Percentiles rank a stretch among this genome's conserved stretches.
Evolutionary conservation across 1,140 invertebrate species (phyloP).

Genomic region (Megalopta genalis): DNA sequence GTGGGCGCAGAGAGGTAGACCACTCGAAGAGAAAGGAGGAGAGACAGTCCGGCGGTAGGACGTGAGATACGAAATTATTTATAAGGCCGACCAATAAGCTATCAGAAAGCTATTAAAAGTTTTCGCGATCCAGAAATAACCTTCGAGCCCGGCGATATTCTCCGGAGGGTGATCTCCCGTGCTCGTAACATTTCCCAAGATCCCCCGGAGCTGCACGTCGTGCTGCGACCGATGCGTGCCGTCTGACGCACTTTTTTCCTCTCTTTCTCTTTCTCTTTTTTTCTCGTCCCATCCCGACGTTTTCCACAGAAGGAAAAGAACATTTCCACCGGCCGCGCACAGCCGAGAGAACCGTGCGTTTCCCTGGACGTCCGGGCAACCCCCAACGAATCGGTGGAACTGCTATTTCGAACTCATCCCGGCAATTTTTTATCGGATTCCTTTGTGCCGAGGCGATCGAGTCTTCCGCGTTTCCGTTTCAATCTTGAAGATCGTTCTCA

Average conservation of each 20-base stretch:
- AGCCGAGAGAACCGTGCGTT: neutral
- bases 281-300: no score
- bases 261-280: neutral
- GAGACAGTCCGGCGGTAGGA: slow-evolving; percentile 31
- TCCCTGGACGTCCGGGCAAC: neutral
- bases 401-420: slow-evolving; percentile 14
- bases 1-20: no score
- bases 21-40: neutral
- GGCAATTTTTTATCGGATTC: slow-evolving; percentile 24
- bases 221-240: slow-evolving; percentile 33
- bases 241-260: slow-evolving; percentile 16
- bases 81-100: slow-evolving; percentile 66
- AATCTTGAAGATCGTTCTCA: neutral
- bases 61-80: slow-evolving; percentile 68
- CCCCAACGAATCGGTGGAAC: neutral
- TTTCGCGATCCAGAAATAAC: slow-evolving; percentile 69
- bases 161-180: slow-evolving; percentile 53
- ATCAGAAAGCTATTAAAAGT: slow-evolving; percentile 74
- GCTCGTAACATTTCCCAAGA: slow-evolving; percentile 35
- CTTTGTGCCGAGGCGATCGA: neutral
- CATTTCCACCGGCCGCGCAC: slow-evolving; percentile 29
- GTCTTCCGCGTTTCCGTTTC: neutral
- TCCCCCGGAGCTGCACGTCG: neutral
- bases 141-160: slow-evolving; percentile 53
- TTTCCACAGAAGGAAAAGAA: slow-evolving; percentile 22